Conservation (phyloP, 2,113 vertebrate species). For the Rhinolophus ferrumequinum region DNA sequence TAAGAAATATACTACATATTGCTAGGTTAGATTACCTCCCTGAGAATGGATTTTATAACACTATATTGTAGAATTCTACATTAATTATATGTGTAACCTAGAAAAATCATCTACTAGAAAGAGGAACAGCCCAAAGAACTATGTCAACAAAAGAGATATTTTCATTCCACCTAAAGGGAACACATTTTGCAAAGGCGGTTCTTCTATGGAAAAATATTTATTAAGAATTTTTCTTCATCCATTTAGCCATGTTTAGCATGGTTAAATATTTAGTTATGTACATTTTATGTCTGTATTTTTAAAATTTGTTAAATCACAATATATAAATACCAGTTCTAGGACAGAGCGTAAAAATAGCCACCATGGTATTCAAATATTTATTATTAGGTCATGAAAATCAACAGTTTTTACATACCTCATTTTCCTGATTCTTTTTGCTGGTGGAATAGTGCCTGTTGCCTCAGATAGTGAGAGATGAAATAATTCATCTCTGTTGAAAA, state of each 20-base stretch:
- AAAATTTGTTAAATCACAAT: slow-evolving; percentile 8
- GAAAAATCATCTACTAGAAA: neutral
- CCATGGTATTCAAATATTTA: neutral
- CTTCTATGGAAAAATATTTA: neutral
- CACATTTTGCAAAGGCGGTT: neutral
- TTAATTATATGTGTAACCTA: neutral
- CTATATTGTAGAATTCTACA: neutral
- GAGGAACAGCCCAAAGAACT: neutral
- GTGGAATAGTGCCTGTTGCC: neutral
- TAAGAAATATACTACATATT: neutral
- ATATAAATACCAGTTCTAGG: neutral
- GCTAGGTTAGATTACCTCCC: neutral
- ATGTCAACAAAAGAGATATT: neutral
- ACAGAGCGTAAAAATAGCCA: neutral
- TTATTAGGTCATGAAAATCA: slow-evolving; percentile 2
- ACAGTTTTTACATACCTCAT: slow-evolving; percentile 60
- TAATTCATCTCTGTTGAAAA: slow-evolving; percentile 57
- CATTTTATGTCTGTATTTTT: neutral
- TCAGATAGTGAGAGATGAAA: slow-evolving; percentile 22
- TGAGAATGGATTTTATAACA: neutral
- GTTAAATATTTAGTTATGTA: neutral
- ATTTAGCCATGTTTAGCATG: neutral
- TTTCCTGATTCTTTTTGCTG: slow-evolving; percentile 50
- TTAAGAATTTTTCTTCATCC: neutral
- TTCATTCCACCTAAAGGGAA: neutral